Conservation (phyloP, 2,888 invertebrate species). For the Metopia argyrocephala region DNA sequence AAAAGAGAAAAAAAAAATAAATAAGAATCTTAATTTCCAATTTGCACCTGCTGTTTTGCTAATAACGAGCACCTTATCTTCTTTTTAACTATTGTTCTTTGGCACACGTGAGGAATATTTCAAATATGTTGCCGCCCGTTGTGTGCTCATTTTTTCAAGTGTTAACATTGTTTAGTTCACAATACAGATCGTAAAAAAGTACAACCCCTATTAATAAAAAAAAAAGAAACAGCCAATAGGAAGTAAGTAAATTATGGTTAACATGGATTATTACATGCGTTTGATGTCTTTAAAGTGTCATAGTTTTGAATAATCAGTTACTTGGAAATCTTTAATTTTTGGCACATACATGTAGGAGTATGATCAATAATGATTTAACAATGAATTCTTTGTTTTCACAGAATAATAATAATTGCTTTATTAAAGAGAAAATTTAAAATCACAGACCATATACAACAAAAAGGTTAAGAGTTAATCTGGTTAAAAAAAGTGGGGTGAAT, state of each 20-base stretch:
- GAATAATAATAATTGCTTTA: slow-evolving; percentile 32
- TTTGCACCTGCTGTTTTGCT: slow-evolving; percentile 26
- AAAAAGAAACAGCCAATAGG: slow-evolving; percentile 1
- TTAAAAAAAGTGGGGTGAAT: neutral
- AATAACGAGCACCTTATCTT: neutral
- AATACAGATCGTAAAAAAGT: no score
- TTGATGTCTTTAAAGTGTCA: slow-evolving; percentile 40
- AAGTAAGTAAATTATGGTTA: slow-evolving; percentile 6
- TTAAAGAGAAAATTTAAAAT: neutral
- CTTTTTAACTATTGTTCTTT: neutral
- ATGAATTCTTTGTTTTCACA: slow-evolving; percentile 12
- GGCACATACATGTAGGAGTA: neutral
- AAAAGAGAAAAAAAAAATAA: neutral
- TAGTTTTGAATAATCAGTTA: slow-evolving; percentile 52
- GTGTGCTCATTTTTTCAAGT: slow-evolving; percentile 16
- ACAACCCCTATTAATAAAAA: slow-evolving; percentile 6
- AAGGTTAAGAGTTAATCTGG: neutral
- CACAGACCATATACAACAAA: neutral
- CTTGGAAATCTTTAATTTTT: slow-evolving; percentile 42
- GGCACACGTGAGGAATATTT: slow-evolving; percentile 3
- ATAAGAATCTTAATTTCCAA: neutral
- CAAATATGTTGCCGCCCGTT: slow-evolving; percentile 27
- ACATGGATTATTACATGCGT: slow-evolving; percentile 8
- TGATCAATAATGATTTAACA: slow-evolving; percentile 34
- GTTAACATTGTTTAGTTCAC: no score